A percentile compares a stretch with the other conserved stretches of the same genome.
Conservation (phyloP, 2,888 invertebrate species). For the Agonopterix alstromeriana region DNA sequence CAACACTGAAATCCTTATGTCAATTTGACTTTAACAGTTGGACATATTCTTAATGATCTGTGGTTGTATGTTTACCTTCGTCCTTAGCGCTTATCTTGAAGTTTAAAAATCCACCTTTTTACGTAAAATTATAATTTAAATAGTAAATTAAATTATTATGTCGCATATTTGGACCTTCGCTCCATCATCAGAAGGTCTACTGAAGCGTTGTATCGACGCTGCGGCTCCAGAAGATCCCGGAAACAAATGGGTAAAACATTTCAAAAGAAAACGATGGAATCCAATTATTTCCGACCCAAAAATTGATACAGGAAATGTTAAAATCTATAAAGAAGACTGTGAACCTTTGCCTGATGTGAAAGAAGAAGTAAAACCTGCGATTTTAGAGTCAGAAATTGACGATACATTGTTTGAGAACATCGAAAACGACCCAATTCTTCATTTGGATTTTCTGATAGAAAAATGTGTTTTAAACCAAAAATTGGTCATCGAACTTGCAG, state of each 20-base stretch:
- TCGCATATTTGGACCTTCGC: slow-evolving; percentile 38
- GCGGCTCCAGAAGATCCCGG: slow-evolving; percentile 19
- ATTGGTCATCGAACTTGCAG: slow-evolving; percentile 26
- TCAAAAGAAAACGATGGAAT: slow-evolving; percentile 19
- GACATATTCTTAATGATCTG: no score
- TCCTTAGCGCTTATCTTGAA: no score
- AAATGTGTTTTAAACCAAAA: slow-evolving; percentile 25
- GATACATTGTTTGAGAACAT: slow-evolving; percentile 27
- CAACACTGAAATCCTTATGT: no score
- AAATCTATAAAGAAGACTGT: neutral
- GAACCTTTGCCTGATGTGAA: slow-evolving; percentile 3
- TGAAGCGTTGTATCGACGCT: slow-evolving; percentile 26
- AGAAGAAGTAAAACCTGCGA: slow-evolving; percentile 7
- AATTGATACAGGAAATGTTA: neutral
- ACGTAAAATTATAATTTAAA: no score
- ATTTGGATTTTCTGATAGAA: slow-evolving; percentile 24
- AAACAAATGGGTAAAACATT: slow-evolving; percentile 37
- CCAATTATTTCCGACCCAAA: no score
- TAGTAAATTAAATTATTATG: slow-evolving; percentile 16
- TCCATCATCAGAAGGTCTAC: slow-evolving; percentile 21
- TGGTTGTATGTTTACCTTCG: no score
- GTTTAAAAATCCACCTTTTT: no score
- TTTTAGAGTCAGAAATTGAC: slow-evolving; percentile 7
- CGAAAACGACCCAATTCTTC: slow-evolving; percentile 25
- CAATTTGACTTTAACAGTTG: no score